Base-by-base conservation (phyloP, 92 coral and sea anemone species). In the Phymanthus crucifer region DNA sequence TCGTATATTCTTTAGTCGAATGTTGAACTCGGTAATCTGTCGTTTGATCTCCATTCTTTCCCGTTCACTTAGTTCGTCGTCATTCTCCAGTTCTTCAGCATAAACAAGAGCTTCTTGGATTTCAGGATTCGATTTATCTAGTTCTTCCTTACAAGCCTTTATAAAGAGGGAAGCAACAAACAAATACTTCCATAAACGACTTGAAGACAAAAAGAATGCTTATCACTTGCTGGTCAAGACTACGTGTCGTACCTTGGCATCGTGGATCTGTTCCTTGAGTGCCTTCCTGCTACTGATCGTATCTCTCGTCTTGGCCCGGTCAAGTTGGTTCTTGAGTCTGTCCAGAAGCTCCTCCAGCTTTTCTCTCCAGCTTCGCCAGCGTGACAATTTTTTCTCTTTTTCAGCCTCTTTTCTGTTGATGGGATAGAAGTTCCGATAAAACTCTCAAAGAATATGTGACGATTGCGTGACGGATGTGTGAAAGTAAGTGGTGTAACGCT, bases 131-230 rank as follows among this genome's bases (percentile, higher is more conserved):
- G 82, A 70, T 18, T 45, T 16, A 11, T 75, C 86, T 14, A 88
- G 70, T 50, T 76, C 76, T 26, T 80, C 77, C 19, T 69, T 79
- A 70, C 88, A 84, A 12, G 76, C 73, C 92, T 88, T 82, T 32
- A 36, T 73, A 46, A 32, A 46, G 32, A 38, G 7, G n/a, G n/a
- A n/a, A 58, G 27, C 19, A 27, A 35, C 45, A 29, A 75, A 61
- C 18, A 50, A 50, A 50, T 16, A 54, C 50, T n/a, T n/a, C n/a
- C n/a, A n/a, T n/a, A n/a, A n/a, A n/a, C n/a, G n/a, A n/a, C 48
- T 17, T 43, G 1, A 0, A 11, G 17, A 43, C 13, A 2, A 38
- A 17, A 43, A 43, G 12, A 43, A 5, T 43, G 48, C 13, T 17
- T 2, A 10, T 43, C 14, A 10, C 1, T 43, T 43, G 48, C 10